Conservation (phyloP, 2,888 invertebrate species). For the Oxycera nigricornis region DNA sequence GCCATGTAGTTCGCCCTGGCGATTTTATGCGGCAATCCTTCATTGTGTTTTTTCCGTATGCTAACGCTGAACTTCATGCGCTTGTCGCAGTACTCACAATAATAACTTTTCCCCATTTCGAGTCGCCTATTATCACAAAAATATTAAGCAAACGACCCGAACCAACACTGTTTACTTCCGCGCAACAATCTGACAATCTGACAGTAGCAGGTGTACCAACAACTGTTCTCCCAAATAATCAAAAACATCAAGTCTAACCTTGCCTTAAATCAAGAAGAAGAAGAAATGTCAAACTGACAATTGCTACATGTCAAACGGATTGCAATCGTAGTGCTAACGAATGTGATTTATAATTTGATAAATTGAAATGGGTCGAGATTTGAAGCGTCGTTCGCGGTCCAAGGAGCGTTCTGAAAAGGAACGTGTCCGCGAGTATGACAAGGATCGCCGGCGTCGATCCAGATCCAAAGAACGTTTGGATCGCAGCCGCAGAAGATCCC, state of each 20-base stretch:
- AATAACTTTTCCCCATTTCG: conserved; percentile 56
- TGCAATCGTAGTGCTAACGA: too few species aligned
- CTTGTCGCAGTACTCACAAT: conserved; percentile 60
- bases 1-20: conserved; percentile 54
- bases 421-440: conserved; percentile 46
- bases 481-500: conserved; percentile 51
- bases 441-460: conserved; percentile 56
- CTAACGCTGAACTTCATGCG: conserved; percentile 59
- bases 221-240: too few species aligned
- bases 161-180: too few species aligned
- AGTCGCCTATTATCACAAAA: background rate
- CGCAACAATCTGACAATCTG: too few species aligned
- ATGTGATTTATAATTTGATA: too few species aligned
- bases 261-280: too few species aligned
- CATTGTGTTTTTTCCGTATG: conserved; percentile 57
- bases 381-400: conserved; percentile 65
- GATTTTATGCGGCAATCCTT: conserved; percentile 56
- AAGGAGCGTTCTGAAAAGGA: conserved; percentile 55
- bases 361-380: conserved; percentile 64
- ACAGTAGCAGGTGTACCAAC: too few species aligned
- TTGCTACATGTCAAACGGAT: too few species aligned
- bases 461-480: conserved; percentile 60
- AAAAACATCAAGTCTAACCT: too few species aligned
- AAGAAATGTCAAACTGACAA: too few species aligned
- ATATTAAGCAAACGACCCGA: too few species aligned